Percentiles rank a stretch among this genome's conserved stretches.
Conservation (phyloP, 2,113 vertebrate genomes). For the Syrrhaptes paradoxus region DNA sequence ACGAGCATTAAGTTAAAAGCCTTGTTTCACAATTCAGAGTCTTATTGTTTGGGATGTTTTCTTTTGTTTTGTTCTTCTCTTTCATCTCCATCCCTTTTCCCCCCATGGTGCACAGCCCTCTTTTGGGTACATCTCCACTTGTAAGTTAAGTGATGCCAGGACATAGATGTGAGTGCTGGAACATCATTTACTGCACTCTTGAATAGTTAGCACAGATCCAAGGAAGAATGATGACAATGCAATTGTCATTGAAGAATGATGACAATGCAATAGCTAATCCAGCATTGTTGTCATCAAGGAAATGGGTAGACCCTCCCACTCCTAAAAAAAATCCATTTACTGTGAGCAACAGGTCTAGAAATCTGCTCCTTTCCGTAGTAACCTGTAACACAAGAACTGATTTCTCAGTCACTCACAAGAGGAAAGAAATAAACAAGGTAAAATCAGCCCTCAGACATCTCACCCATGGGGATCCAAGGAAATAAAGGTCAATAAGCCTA, state of each 20-base stretch:
- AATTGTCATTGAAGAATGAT: background rate
- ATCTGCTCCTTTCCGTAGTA: background rate
- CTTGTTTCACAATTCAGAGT: background rate
- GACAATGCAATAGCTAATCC: background rate
- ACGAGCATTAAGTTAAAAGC: background rate
- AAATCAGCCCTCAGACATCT: background rate
- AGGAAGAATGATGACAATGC: background rate
- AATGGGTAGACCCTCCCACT: background rate
- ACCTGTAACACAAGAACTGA: background rate
- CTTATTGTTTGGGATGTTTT: background rate
- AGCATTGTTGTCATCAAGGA: background rate
- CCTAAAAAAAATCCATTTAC: background rate
- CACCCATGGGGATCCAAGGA: background rate
- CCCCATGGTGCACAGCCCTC: background rate
- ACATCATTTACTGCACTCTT: background rate
- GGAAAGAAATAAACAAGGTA: background rate
- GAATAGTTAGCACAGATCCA: background rate
- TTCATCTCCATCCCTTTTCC: background rate
- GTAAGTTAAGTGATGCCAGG: background rate
- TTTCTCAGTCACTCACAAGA: background rate
- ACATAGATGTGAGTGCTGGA: background rate
- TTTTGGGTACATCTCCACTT: background rate
- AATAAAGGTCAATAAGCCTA: background rate
- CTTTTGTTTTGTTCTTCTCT: background rate
- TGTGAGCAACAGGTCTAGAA: background rate